phyloP scores from a whole-genome alignment of 2,113 vertebrate species.

The Neodontobutis hainanensis region DNA sequence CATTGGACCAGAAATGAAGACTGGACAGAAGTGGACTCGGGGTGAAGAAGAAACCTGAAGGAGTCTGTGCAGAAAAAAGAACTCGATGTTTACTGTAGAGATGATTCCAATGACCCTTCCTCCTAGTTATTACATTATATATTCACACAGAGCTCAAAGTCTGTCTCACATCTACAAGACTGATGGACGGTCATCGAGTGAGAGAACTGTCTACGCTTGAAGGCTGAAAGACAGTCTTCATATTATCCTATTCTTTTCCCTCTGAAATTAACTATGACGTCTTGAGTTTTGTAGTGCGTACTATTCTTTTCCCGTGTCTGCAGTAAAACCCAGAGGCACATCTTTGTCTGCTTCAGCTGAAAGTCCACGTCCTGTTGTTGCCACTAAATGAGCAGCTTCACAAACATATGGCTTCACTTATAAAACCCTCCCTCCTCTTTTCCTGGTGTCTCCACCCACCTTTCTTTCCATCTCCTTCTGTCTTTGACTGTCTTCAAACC shows the following conservation, averaged over 20 bases:
- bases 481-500: constrained; percentile 49
- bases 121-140: too few relatives aligned
- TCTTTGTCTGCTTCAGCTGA: constrained; percentile 52
- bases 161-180: too few relatives aligned
- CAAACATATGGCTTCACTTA: constrained; percentile 82
- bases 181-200: too few relatives aligned
- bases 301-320: too few relatives aligned
- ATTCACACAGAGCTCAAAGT: too few relatives aligned
- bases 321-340: not conserved
- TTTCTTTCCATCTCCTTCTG: constrained; percentile 66
- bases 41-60: constrained; percentile 89
- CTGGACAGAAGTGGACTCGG: constrained; percentile 92
- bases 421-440: constrained; percentile 39
- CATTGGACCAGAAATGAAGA: constrained; percentile 97
- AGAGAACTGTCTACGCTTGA: too few relatives aligned
- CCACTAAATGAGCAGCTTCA: constrained; percentile 58
- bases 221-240: too few relatives aligned
- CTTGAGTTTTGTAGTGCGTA: too few relatives aligned
- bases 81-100: constrained; percentile 11
- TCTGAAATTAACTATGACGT: too few relatives aligned
- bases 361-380: constrained; percentile 51
- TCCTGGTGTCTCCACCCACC: constrained; percentile 74
- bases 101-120: too few relatives aligned
- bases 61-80: constrained; percentile 78
- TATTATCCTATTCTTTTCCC: too few relatives aligned